Percentiles rank a stretch among this genome's conserved stretches.
Evolutionary conservation across 2,888 invertebrate genomes (phyloP).

Genomic region (Bimastos eiseni): DNA sequence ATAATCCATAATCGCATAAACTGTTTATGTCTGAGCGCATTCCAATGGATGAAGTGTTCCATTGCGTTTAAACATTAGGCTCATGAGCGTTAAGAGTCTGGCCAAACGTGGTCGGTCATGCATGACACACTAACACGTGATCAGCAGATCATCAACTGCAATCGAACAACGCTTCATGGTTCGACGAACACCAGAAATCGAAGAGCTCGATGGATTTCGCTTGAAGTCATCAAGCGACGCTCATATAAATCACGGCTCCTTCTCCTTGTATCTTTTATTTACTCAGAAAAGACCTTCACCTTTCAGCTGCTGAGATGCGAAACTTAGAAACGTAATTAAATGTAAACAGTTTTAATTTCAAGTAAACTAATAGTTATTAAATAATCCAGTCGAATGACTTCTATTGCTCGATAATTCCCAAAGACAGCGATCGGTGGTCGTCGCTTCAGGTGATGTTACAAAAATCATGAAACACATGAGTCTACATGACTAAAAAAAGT

Average conservation of each 20-base stretch:
- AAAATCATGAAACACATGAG: no score
- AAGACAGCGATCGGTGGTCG: no score
- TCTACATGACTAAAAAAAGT: no score
- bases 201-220: background rate
- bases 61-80: background rate
- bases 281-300: background rate
- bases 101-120: background rate
- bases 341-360: no score
- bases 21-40: background rate
- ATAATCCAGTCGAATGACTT: no score
- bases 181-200: background rate
- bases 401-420: no score
- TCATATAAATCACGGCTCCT: background rate
- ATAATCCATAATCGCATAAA: background rate
- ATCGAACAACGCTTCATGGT: background rate
- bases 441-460: no score
- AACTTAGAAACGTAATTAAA: no score
- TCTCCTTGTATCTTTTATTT: background rate
- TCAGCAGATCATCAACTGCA: background rate
- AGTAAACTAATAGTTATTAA: no score
- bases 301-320: background rate
- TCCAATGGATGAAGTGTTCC: background rate
- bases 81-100: background rate
- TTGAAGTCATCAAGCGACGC: background rate
- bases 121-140: slow-evolving; percentile 2